These are phyloP conservation scores for Phortica variegata DNA, from an alignment of 1,140 invertebrate species.

Conservation along the genomic window DNA sequence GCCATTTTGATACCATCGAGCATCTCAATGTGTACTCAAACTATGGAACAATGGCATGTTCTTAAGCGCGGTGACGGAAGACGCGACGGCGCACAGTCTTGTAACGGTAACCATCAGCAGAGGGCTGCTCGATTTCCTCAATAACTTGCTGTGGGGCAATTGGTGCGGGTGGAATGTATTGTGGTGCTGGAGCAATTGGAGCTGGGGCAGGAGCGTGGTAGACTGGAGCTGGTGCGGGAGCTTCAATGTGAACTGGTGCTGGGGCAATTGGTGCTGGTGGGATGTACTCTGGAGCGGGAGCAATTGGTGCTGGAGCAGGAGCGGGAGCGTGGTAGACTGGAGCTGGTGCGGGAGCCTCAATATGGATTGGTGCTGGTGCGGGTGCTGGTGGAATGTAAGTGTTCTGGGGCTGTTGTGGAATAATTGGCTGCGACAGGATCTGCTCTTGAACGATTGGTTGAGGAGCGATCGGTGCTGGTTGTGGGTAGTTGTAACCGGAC, in stretches of 20 bases:
- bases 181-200: constrained; percentile 7
- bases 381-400: constrained; percentile 30
- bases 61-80: constrained; percentile 21
- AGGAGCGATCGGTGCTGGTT: constrained; percentile 24
- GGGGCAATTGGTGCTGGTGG: constrained; percentile 7
- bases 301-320: constrained; percentile 12
- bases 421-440: neutral
- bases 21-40: no score
- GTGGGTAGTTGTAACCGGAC: constrained; percentile 28
- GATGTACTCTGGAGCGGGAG: constrained; percentile 22
- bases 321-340: constrained; percentile 10
- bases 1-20: constrained; percentile 22
- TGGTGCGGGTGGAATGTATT: constrained; percentile 14
- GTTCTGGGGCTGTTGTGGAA: constrained; percentile 18
- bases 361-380: constrained; percentile 9
- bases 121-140: constrained; percentile 37
- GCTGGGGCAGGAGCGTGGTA: constrained; percentile 17
- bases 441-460: constrained; percentile 9
- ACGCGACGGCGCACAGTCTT: constrained; percentile 46
- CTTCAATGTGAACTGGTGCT: constrained; percentile 18
- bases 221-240: constrained; percentile 16
- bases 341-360: constrained; percentile 2
- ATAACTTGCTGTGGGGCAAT: neutral
- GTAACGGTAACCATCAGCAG: constrained; percentile 45
- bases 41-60: no score